Evolutionary conservation across 2,113 vertebrate genomes (phyloP), one percentile per base, ranked within the genome.

Genomic region (Guaruba guarouba): DNA sequence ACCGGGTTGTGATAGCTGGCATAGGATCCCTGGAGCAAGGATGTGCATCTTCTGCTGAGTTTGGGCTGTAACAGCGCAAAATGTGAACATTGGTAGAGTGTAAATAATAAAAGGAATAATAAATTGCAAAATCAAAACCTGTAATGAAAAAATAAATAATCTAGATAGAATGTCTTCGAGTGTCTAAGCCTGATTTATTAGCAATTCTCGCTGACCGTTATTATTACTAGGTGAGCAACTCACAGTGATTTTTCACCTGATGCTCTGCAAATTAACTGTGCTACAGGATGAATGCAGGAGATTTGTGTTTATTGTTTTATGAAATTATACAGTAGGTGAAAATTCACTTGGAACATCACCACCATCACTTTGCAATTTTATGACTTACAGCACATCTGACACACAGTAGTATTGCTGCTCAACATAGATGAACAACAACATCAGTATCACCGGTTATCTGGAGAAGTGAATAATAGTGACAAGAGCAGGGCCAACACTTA

Each of bases 131-230:
- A 94, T 93, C 92, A 91, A 94, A 59, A 62, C 37, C n/a, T 39
- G 61, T 95, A 96, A 95, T 96, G 96, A 92, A 96, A 95, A 96
- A 96, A 96, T 96, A 96, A 95, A 96, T 96, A 96, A 95, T 91
- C 93, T 63, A 87, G 92, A 86, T 94, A 69, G 88, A 92, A 80
- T 85, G 74, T 85, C 93, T 92, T 46, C 6, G 41, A 33, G 57
- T 39, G 86, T 78, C 93, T 94, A 66, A 77, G 70, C 48, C 67
- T 92, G 96, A 96, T 96, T 94, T 97, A 96, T 94, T 94, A 93
- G 54, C 70, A 92, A 48, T 80, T 80, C 91, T 63, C 57, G 51
- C 66, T 96, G 83, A 96, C 92, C 67, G 7, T 91, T 91, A 87
- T 93, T 95, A 93, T 94, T 96, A 96, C 69, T 93, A 93, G 74